Percentiles rank a stretch among this genome's conserved stretches.
These are phyloP conservation scores for Stegophylla sp. DNA, from an alignment of 2,888 invertebrate species.

Conservation along the genomic window DNA sequence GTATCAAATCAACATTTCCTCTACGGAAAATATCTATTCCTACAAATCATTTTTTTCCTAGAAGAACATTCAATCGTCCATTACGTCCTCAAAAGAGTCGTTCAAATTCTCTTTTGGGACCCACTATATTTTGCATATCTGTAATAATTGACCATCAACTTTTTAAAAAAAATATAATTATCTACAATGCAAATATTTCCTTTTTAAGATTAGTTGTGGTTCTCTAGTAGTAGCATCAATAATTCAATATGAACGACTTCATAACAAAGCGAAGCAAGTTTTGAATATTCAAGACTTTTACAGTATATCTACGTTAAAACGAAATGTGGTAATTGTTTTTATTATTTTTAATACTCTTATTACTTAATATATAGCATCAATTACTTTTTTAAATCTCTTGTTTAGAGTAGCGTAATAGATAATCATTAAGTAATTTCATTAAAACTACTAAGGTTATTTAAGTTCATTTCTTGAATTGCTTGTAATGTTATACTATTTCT, in stretches of 20 bases:
- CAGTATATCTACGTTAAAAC: neutral
- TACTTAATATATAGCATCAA: neutral
- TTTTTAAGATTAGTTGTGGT: slow-evolving; percentile 72
- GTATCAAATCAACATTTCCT: neutral
- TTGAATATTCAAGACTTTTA: neutral
- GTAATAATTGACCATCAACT: slow-evolving; percentile 26
- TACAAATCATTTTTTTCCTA: neutral
- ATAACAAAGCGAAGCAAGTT: neutral
- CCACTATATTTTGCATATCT: slow-evolving; percentile 34
- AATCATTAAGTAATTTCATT: neutral
- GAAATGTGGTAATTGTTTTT: neutral
- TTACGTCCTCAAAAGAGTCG: slow-evolving; percentile 8
- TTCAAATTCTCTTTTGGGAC: slow-evolving; percentile 17
- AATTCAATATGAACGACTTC: slow-evolving; percentile 80
- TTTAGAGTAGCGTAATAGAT: too few species aligned
- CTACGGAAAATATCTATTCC: slow-evolving; percentile 15
- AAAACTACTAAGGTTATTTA: neutral
- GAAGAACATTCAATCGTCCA: slow-evolving; percentile 31
- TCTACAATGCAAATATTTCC: slow-evolving; percentile 40
- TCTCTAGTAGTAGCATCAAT: slow-evolving; percentile 80
- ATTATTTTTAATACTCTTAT: neutral
- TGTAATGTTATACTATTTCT: too few species aligned
- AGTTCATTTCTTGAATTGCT: too few species aligned
- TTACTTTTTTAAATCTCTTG: neutral
- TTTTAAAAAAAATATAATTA: neutral